Percentiles rank a stretch among this genome's conserved stretches.
These are phyloP conservation scores for Cyclopterus lumpus DNA, from an alignment of 2,797 vertebrate genomes.

Conservation along the genomic window DNA sequence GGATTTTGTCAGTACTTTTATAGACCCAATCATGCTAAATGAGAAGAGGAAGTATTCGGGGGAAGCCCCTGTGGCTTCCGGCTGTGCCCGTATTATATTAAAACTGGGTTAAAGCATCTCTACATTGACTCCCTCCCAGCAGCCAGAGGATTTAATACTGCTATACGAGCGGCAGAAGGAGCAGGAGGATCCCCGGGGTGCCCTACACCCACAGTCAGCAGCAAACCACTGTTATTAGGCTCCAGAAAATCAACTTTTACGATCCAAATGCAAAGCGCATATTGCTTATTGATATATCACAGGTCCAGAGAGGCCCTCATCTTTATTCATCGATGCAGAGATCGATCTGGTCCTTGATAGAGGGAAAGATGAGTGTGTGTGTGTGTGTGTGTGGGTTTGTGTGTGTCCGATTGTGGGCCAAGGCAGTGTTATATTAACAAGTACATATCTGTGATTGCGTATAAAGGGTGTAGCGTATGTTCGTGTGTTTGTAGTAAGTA, in stretches of 20 bases:
- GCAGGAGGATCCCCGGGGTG: conserved; percentile 34
- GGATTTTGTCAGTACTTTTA: conserved; percentile 32
- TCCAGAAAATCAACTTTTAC: conserved; percentile 58
- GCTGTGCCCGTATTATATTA: conserved; percentile 20
- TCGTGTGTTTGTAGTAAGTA: neutral
- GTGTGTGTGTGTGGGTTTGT: neutral
- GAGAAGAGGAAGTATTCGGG: conserved; percentile 1
- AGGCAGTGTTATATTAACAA: neutral
- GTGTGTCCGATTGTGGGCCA: neutral
- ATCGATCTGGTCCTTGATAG: conserved; percentile 51
- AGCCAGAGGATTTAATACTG: conserved; percentile 33
- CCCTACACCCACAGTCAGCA: conserved; percentile 37
- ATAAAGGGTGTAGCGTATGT: neutral
- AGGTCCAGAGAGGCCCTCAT: conserved; percentile 53
- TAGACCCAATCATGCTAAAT: conserved; percentile 24
- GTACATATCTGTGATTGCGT: neutral
- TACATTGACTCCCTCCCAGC: neutral
- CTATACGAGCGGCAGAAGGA: conserved; percentile 15
- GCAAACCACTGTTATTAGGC: conserved; percentile 54
- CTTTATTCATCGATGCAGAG: conserved; percentile 57
- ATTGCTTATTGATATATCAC: conserved; percentile 64
- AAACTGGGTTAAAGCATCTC: conserved; percentile 11
- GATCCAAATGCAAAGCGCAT: conserved; percentile 34
- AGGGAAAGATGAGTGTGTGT: neutral
- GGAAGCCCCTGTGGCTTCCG: conserved; percentile 30